Base-by-base conservation (phyloP, 2,113 vertebrate species). In the Lampris megalopsis region DNA sequence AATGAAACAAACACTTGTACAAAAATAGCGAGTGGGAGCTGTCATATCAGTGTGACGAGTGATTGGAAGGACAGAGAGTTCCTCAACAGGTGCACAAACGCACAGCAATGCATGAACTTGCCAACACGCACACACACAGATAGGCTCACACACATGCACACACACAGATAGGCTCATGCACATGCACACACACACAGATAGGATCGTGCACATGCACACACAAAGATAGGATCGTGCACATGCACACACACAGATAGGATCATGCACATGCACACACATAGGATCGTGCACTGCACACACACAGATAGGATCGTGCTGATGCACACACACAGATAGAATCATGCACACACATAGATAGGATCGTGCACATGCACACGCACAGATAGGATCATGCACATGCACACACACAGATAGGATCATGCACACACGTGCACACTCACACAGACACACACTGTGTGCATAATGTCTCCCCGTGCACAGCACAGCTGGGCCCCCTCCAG, bases 401-500 rank as follows among this genome's bases (percentile, higher is more conserved):
- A 38, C 40, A 38, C 37, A 40, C n/a, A 35, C 6, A 5, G 45
- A 35, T 1, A 38, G 3, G 38, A n/a, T 6, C 38, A 4, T 6
- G 3, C 56, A 8, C 4, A 9, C 36, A 8, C 5, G 3, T 2
- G 8, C 56, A 37, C 56, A 5, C 56, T 42, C 38, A 41, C 38
- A 41, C 59, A 62, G 38, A 61, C 40, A 38, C 58, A 61, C 45
- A 61, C 73, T 56, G 54, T 10, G 42, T 0, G 59, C 58, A 57
- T 43, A 1, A 38, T 38, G 54, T 49, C 71, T 72, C 35, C 0
- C 38, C 62, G 77, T 75, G 77, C 10, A 41, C 42, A 50, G 63
- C 60, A 79, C 69, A 76, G 52, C 48, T 71, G 76, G 71, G 7
- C 3, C 58, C 1, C 62, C 67, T 81, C 67, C 78, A 77, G 42